Conservation (phyloP, 2,888 invertebrate species). For the Teinopalpus imperialis region DNA sequence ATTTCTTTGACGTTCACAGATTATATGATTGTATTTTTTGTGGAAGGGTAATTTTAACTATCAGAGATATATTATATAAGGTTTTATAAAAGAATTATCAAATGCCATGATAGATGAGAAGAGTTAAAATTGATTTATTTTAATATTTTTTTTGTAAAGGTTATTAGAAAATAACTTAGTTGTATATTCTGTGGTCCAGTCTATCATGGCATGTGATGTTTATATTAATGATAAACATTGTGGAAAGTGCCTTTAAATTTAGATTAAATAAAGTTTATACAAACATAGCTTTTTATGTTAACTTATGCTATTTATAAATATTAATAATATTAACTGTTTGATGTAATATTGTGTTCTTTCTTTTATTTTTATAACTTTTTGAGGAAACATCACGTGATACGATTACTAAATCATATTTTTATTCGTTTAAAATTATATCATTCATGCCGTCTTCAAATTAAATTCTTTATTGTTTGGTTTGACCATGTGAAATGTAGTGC, state of each 20-base stretch:
- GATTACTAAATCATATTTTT: too few species aligned
- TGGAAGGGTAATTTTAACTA: conserved; percentile 70
- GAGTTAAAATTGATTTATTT: conserved; percentile 30
- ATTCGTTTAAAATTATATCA: too few species aligned
- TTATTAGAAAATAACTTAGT: conserved; percentile 30
- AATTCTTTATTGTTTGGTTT: too few species aligned
- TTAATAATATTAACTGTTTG: conserved; percentile 81
- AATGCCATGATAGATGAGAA: conserved; percentile 46
- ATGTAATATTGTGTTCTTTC: conserved; percentile 61
- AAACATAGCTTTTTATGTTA: conserved; percentile 81
- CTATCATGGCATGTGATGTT: conserved; percentile 63
- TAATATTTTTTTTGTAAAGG: conserved; percentile 26
- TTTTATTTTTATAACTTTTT: conserved; percentile 32
- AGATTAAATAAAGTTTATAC: conserved; percentile 80
- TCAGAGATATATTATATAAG: conserved; percentile 49
- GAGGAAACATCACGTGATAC: not conserved
- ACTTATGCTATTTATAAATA: conserved; percentile 80
- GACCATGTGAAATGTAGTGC: too few species aligned
- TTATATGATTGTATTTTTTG: conserved; percentile 44
- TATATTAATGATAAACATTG: conserved; percentile 72
- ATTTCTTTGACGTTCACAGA: conserved; percentile 34
- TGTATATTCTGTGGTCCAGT: conserved; percentile 37
- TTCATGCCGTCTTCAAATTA: too few species aligned
- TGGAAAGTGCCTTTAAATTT: conserved; percentile 81
- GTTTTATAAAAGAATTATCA: conserved; percentile 39